A percentile compares a stretch with the other conserved stretches of the same genome.
Conservation (phyloP, 2,888 invertebrate species). For the Caenorhabditis sp. region DNA sequence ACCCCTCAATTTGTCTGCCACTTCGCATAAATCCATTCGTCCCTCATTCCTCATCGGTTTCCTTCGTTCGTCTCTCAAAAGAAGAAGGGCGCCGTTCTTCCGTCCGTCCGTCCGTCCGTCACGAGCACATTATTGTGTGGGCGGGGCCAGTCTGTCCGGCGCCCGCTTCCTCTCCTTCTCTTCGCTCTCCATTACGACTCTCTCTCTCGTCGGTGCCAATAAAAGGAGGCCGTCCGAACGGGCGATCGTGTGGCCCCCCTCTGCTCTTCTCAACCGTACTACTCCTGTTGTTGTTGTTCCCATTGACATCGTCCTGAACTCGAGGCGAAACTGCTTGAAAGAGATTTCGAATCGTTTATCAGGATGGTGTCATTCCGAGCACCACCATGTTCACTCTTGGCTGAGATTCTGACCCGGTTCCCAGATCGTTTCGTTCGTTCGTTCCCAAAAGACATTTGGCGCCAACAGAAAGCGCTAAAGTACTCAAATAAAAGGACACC, state of each 20-base stretch:
- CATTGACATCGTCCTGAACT: slow-evolving; percentile 41
- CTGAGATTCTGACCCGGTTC: neutral
- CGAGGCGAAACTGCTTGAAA: slow-evolving; percentile 23
- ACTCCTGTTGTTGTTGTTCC: neutral
- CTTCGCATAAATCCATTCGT: slow-evolving; percentile 43
- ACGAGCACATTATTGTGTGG: slow-evolving; percentile 50
- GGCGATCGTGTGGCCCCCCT: neutral
- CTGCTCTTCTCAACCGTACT: slow-evolving; percentile 6
- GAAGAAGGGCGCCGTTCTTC: too few species aligned
- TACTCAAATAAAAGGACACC: too few species aligned
- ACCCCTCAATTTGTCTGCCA: slow-evolving; percentile 48
- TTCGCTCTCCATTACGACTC: slow-evolving; percentile 20
- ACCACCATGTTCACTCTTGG: too few species aligned
- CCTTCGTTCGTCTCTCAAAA: slow-evolving; percentile 20
- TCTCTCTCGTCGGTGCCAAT: slow-evolving; percentile 30
- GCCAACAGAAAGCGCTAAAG: too few species aligned
- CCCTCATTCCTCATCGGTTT: slow-evolving; percentile 23
- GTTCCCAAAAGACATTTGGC: too few species aligned
- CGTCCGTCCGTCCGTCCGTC: slow-evolving; percentile 11
- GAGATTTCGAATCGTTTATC: slow-evolving; percentile 13
- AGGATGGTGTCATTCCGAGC: slow-evolving; percentile 6
- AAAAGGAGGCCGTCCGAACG: slow-evolving; percentile 28
- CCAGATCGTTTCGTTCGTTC: neutral
- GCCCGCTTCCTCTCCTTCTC: slow-evolving; percentile 25
- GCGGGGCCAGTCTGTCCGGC: slow-evolving; percentile 38